Evolutionary conservation across 1,140 invertebrate genomes (phyloP).

Genomic region (Pseudomyrmex concolor): DNA sequence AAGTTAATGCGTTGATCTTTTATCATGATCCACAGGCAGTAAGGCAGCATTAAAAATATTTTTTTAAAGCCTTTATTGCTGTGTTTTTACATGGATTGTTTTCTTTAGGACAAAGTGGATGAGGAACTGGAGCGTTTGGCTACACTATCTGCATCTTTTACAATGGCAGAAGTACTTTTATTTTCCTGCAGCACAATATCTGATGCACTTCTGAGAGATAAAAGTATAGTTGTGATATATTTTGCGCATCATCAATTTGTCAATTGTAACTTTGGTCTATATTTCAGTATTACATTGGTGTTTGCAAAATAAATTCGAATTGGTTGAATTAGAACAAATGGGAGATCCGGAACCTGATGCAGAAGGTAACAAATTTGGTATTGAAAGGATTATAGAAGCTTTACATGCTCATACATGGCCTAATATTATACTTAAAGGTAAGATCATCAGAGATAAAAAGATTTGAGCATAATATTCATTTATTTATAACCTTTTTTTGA

Average conservation of each 20-base stretch:
- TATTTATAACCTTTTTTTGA: not conserved
- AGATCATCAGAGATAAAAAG: not conserved
- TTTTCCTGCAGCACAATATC: slow-evolving; percentile 81
- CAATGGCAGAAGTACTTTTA: slow-evolving; percentile 77
- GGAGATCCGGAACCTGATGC: slow-evolving; percentile 85
- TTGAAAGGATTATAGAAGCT: slow-evolving; percentile 90
- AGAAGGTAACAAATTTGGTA: slow-evolving; percentile 88
- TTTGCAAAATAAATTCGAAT: slow-evolving; percentile 88
- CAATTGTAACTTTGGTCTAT: not conserved
- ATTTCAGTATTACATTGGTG: slow-evolving; percentile 87
- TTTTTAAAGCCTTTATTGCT: not conserved
- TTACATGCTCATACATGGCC: slow-evolving; percentile 92
- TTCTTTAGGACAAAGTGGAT: slow-evolving; percentile 81
- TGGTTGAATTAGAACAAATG: slow-evolving; percentile 89
- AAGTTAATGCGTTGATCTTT: slow-evolving; percentile 87
- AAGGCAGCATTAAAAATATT: slow-evolving; percentile 58
- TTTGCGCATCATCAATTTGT: not conserved
- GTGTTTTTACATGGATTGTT: slow-evolving; percentile 33
- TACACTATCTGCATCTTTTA: slow-evolving; percentile 69
- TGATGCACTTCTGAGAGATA: slow-evolving; percentile 79
- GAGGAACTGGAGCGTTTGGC: slow-evolving; percentile 75
- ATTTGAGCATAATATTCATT: not conserved
- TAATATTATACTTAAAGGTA: slow-evolving; percentile 90
- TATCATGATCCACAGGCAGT: slow-evolving; percentile 86
- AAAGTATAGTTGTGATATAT: slow-evolving; percentile 69